Conservation (phyloP, 2,113 vertebrate genomes). For the Glareola pratincola region DNA sequence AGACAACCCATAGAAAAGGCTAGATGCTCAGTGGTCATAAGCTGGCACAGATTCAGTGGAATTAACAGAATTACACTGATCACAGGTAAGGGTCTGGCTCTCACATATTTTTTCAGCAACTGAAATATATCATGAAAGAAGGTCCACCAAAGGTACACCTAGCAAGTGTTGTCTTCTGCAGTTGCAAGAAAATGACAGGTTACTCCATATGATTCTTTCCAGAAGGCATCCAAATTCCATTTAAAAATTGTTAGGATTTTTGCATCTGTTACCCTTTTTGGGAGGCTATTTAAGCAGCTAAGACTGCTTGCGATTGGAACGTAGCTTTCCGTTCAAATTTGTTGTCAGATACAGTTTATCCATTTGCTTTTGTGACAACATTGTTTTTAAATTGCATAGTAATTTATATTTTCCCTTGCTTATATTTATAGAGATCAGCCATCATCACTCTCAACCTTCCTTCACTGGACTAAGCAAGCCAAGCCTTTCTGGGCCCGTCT, state of each 20-base stretch:
- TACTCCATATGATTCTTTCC: not conserved
- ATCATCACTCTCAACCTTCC: not conserved
- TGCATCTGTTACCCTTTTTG: not conserved
- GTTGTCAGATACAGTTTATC: not conserved
- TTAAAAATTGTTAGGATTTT: not conserved
- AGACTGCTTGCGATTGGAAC: not conserved
- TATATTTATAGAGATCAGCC: not conserved
- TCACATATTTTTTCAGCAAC: not conserved
- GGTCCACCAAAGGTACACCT: not conserved
- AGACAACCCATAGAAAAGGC: not conserved
- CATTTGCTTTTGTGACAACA: not conserved
- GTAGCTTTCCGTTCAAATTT: not conserved
- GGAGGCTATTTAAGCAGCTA: not conserved
- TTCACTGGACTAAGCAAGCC: not conserved
- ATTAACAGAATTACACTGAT: not conserved
- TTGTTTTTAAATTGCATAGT: not conserved
- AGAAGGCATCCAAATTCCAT: not conserved
- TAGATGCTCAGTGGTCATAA: not conserved
- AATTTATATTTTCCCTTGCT: not conserved
- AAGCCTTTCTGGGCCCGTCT: not conserved
- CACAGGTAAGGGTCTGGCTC: not conserved
- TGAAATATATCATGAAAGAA: not conserved
- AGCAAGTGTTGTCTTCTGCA: not conserved
- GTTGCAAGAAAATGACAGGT: not conserved
- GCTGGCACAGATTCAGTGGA: not conserved